phyloP scores from a whole-genome alignment of 2,797 vertebrate genomes.

The Sarcoramphus papa region DNA sequence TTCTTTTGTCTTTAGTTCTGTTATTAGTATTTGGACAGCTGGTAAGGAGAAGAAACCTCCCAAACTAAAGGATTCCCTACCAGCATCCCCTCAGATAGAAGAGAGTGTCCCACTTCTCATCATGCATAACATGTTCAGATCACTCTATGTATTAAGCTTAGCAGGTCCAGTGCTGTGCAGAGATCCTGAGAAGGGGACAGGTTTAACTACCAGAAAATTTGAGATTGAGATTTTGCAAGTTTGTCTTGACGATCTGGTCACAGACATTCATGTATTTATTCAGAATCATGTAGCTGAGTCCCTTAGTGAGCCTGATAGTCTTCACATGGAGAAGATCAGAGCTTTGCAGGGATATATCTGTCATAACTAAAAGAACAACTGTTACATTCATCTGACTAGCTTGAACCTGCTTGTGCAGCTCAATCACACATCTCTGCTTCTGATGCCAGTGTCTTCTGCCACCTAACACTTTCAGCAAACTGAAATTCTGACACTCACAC shows the following conservation, averaged over 20 bases:
- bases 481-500: background rate
- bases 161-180: background rate
- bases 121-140: background rate
- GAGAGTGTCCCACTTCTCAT: background rate
- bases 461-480: background rate
- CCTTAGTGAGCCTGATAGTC: background rate
- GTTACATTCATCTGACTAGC: background rate
- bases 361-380: background rate
- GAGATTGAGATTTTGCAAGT: background rate
- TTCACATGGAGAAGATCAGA: background rate
- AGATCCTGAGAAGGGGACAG: background rate
- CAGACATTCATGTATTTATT: background rate
- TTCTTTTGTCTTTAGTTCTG: background rate
- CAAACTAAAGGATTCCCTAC: background rate
- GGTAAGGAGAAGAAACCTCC: background rate
- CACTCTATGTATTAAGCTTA: background rate
- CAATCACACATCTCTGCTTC: background rate
- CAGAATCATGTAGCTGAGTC: background rate
- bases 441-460: background rate
- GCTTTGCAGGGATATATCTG: background rate
- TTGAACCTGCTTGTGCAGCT: background rate
- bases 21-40: background rate
- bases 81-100: background rate
- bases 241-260: background rate
- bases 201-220: background rate